phyloP scores from a whole-genome alignment of 1,140 invertebrate species.

The Varroa destructor region DNA sequence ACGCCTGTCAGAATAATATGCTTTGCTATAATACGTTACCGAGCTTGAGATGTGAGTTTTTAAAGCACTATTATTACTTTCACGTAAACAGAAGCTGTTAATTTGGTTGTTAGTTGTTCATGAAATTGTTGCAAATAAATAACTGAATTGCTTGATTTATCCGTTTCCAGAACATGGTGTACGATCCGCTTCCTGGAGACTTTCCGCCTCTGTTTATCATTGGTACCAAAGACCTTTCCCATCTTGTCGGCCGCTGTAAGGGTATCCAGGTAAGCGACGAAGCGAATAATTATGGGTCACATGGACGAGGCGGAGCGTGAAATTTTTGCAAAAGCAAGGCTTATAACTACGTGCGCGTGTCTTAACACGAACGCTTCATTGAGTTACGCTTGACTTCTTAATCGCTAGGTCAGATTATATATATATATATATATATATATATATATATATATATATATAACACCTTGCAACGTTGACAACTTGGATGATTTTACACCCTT shows the following conservation, averaged over 20 bases:
- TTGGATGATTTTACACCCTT: no score
- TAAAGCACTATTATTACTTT: not conserved
- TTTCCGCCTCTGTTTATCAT: slow-evolving; percentile 18
- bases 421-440: no score
- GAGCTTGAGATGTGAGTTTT: not conserved
- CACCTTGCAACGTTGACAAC: no score
- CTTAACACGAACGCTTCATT: no score
- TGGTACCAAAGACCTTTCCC: slow-evolving; percentile 4
- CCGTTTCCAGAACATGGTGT: slow-evolving; percentile 1
- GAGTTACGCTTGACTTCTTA: no score
- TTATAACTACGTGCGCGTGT: no score
- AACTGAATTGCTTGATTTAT: not conserved
- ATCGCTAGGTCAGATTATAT: no score
- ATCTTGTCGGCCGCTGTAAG: slow-evolving; percentile 17
- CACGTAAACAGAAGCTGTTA: not conserved
- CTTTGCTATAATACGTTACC: not conserved
- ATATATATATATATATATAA: no score
- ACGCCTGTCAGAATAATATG: not conserved
- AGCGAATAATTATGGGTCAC: no score
- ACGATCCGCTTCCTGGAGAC: slow-evolving; percentile 19
- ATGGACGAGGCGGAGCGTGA: no score
- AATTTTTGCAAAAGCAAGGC: no score
- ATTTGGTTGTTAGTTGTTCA: no score
- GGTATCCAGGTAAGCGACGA: not conserved
- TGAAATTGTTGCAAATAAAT: not conserved